Evolutionary conservation across 1,140 invertebrate genomes (phyloP).

Genomic region (Heterodera schachtii): DNA sequence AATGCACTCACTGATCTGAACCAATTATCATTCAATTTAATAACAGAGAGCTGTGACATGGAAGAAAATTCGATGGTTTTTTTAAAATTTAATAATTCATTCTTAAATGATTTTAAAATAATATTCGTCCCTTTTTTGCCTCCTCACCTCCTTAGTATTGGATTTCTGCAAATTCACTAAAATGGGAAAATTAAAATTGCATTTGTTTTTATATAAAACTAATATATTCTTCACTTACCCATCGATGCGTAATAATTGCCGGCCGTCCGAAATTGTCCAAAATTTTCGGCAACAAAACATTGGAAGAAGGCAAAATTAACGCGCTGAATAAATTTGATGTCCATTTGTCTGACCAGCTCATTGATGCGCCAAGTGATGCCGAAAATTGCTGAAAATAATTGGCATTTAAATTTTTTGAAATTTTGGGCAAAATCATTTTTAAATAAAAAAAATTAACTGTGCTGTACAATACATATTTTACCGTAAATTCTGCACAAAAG

Average conservation of each 20-base stretch:
- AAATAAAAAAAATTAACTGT: too few species aligned
- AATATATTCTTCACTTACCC: too few species aligned
- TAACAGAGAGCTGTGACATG: too few species aligned
- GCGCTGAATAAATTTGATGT: constrained; percentile 90
- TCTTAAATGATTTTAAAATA: background rate
- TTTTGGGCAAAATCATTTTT: too few species aligned
- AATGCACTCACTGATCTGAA: constrained; percentile 48
- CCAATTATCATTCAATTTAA: background rate
- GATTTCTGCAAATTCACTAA: constrained; percentile 20
- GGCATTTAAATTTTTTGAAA: background rate
- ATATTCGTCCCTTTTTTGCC: too few species aligned
- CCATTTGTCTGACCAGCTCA: constrained; percentile 69
- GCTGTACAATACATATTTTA: background rate
- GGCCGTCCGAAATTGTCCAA: constrained; percentile 42
- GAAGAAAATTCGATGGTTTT: too few species aligned
- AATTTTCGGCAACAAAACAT: constrained; percentile 39
- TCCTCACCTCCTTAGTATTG: constrained; percentile 18
- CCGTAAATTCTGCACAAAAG: constrained; percentile 42
- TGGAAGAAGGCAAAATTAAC: constrained; percentile 75
- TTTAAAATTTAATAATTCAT: too few species aligned
- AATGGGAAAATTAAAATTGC: too few species aligned
- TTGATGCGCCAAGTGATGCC: constrained; percentile 33
- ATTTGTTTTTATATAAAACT: too few species aligned
- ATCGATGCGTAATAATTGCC: constrained; percentile 40
- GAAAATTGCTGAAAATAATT: constrained; percentile 23